Conservation (phyloP, 2,113 vertebrate genomes). For the Dunckerocampus dactyliophorus region DNA sequence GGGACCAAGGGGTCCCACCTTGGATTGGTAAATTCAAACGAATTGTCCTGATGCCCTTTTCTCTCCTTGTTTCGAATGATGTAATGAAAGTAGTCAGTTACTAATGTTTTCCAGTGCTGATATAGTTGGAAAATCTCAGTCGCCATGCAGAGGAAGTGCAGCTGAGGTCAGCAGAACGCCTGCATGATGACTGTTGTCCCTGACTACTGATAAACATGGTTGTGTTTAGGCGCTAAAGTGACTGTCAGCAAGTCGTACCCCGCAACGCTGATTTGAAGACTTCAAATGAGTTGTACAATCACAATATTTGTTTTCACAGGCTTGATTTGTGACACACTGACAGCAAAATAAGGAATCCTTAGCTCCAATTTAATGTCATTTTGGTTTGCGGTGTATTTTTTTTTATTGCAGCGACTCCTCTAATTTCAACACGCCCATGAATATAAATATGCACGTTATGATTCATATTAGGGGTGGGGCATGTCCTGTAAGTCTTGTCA, state of each 20-base stretch:
- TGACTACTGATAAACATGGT: conserved; percentile 31
- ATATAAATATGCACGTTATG: not conserved
- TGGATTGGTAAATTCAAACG: not conserved
- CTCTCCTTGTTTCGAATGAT: not conserved
- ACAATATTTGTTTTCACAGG: not conserved
- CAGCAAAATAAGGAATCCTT: not conserved
- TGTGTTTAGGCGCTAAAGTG: not conserved
- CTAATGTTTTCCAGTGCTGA: not conserved
- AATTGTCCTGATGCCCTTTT: not conserved
- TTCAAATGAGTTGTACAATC: not conserved
- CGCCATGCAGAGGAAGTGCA: not conserved
- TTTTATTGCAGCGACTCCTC: not conserved
- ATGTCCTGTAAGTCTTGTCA: not conserved
- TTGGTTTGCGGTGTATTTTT: conserved; percentile 1
- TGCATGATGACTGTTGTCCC: conserved; percentile 27
- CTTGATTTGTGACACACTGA: not conserved
- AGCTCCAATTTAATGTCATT: not conserved
- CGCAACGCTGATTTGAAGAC: not conserved
- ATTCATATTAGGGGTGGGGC: not conserved
- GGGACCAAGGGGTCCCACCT: too few species aligned
- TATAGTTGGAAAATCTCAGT: not conserved
- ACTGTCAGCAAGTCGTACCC: not conserved
- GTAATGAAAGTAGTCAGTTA: not conserved
- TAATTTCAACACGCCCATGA: not conserved
- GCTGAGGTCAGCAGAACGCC: conserved; percentile 1